A percentile compares a stretch with the other conserved stretches of the same genome.
Conservation (phyloP, 2,113 vertebrate genomes). For the Mugil cephalus region DNA sequence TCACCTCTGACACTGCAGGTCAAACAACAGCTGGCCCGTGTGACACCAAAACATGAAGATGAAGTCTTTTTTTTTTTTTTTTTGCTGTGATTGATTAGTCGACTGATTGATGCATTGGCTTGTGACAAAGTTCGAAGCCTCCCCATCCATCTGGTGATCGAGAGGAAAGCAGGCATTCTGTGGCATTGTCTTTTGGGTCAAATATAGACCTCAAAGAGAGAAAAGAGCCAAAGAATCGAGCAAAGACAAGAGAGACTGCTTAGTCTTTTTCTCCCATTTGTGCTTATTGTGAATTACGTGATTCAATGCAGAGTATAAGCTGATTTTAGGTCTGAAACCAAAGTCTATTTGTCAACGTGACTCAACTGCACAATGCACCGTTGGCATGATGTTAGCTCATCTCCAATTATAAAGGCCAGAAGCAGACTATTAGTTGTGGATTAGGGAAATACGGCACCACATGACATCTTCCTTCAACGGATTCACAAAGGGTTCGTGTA, state of each 20-base stretch:
- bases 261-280: background rate
- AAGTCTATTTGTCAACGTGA: background rate
- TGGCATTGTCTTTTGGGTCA: background rate
- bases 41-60: constrained; percentile 13
- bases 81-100: constrained; percentile 41
- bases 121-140: constrained; percentile 58
- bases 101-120: constrained; percentile 65
- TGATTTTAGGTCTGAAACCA: no score
- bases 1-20: constrained; percentile 51
- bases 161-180: constrained; percentile 49
- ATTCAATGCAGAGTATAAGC: background rate
- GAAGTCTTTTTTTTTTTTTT: background rate
- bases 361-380: background rate
- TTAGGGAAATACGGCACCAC: background rate
- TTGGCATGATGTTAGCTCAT: background rate
- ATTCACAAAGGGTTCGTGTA: background rate
- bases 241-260: background rate
- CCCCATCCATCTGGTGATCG: constrained; percentile 54
- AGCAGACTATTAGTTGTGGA: background rate
- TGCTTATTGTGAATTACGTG: background rate
- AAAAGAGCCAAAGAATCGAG: background rate
- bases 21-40: constrained; percentile 58
- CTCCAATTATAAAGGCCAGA: background rate
- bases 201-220: background rate
- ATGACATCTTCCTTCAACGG: background rate